Base-by-base conservation (phyloP, 2,797 vertebrate genomes). In the Petrocephalus schoutedeni region DNA sequence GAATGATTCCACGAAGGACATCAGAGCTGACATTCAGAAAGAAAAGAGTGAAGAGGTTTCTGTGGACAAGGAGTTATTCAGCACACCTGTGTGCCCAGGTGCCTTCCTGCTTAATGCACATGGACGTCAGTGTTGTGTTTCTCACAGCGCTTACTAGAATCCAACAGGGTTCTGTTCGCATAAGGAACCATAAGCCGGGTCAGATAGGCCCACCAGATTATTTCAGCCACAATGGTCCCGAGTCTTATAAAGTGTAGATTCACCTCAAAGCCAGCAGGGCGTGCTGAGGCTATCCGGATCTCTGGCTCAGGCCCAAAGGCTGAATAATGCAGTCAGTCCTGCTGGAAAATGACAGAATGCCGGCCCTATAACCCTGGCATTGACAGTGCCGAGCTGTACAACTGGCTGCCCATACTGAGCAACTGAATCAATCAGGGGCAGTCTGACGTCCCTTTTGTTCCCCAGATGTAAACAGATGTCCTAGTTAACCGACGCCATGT, bases 391-490 rank as follows among this genome's bases (percentile, higher is more conserved):
- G 89, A 90, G 88, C 89, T 86, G 32, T 19, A 87, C 90, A 90
- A 92, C 91, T 91, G 92, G 91, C 90, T 53, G 90, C 85, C 88
- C 90, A 64, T 87, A 21, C 59, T n/a, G 74, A 10, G 41, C 89
- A 90, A 89, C 89, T 89, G 90, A 90, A 93, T 94, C 91, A 91
- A 90, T 94, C 92, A 93, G 91, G 91, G 88, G 77, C 88, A 80
- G 91, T 89, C 80, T 89, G 90, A 93, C 92, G 87, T 85, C 89
- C 88, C 90, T 89, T 94, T 93, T 95, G 93, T 92, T 92, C 91
- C 89, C 56, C 89, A 88, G 90, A 89, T 89, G 91, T 91, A 93
- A 93, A 93, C 93, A 94, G 92, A 92, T 94, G 93, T 92, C 85
- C 91, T 91, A 90, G 92, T 83, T 89, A 80, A 88, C 89, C 56